Percentiles rank a stretch among this genome's conserved stretches.
Evolutionary conservation across 2,797 vertebrate genomes (phyloP).

Genomic region (Peromyscus eremicus): DNA sequence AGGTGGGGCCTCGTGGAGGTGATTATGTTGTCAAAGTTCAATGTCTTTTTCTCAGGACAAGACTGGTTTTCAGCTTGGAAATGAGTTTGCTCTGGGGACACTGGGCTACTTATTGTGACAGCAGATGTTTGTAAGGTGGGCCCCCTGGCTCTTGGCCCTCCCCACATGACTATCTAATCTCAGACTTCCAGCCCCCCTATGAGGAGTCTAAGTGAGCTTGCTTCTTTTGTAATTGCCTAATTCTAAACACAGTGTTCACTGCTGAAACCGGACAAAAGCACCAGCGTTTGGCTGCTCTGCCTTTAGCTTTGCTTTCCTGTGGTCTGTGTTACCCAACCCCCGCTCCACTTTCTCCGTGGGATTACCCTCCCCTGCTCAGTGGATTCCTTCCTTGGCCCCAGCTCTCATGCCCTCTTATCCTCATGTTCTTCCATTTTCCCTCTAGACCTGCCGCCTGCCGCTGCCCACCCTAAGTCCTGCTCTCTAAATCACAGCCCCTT

Average conservation of each 20-base stretch:
- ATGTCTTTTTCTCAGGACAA: neutral
- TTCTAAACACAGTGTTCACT: neutral
- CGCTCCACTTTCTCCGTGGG: rapidly evolving
- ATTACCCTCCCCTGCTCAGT: neutral
- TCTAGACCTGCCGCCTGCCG: neutral
- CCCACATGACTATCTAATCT: neutral
- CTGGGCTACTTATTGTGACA: neutral
- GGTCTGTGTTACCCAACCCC: neutral
- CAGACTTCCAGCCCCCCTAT: neutral
- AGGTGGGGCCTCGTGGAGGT: neutral
- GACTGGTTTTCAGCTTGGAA: neutral
- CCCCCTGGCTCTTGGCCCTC: neutral
- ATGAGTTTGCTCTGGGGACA: neutral
- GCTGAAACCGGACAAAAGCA: neutral
- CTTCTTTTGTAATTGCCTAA: neutral
- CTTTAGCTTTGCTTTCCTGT: neutral
- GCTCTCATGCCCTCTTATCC: neutral
- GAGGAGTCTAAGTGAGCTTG: neutral
- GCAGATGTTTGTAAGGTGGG: neutral
- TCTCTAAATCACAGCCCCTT: neutral
- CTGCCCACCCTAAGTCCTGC: neutral
- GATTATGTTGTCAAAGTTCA: neutral
- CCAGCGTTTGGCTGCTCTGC: rapidly evolving
- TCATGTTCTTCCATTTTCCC: neutral
- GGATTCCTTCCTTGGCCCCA: neutral